A percentile compares a stretch with the other conserved stretches of the same genome.
Evolutionary conservation across 2,113 vertebrate genomes (phyloP).

Genomic region (Odocoileus virginianus): DNA sequence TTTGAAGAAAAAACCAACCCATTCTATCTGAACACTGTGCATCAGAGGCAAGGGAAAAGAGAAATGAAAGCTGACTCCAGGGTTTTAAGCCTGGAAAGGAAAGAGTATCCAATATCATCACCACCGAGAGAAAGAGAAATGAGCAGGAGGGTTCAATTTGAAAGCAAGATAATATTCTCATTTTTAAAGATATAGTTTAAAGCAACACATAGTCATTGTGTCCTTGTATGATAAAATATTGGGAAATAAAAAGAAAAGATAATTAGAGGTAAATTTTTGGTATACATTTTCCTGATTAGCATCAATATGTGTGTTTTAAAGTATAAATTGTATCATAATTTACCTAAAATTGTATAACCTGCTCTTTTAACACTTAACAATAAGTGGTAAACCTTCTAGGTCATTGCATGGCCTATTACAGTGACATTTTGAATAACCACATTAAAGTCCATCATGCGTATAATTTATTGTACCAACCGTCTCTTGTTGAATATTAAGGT

Average conservation of each 20-base stretch:
- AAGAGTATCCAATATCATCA: neutral
- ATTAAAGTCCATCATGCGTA: rapidly evolving
- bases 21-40: neutral
- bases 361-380: neutral
- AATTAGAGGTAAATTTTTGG: neutral
- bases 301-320: neutral
- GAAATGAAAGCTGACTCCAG: neutral
- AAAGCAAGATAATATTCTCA: neutral
- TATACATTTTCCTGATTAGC: neutral
- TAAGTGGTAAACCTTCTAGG: neutral
- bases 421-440: neutral
- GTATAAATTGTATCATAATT: neutral
- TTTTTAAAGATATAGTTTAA: neutral
- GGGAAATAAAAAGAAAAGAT: neutral
- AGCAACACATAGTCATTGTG: neutral
- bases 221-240: neutral
- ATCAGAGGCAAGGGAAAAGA: no score
- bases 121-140: neutral
- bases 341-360: neutral
- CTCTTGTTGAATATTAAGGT: neutral
- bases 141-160: neutral
- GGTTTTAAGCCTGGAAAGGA: neutral
- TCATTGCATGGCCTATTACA: neutral
- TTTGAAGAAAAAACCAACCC: neutral
- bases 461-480: neutral